Percentiles rank a stretch among this genome's conserved stretches.
Evolutionary conservation across 2,888 invertebrate genomes (phyloP).

Genomic region (Ferdinandea cuprea): DNA sequence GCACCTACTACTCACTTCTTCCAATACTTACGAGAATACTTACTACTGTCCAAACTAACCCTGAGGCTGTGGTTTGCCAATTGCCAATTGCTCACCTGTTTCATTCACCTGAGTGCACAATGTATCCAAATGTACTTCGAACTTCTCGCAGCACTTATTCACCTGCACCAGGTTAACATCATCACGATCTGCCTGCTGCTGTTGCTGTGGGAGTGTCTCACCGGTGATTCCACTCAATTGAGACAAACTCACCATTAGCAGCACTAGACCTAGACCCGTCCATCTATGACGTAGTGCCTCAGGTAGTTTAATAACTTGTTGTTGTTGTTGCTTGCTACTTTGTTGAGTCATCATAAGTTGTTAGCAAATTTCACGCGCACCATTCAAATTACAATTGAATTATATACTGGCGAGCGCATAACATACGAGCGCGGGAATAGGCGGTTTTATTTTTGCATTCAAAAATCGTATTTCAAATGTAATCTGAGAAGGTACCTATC

Average conservation of each 20-base stretch:
- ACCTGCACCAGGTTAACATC: constrained; percentile 84
- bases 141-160: constrained; percentile 91
- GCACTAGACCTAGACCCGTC: constrained; percentile 52
- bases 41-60: constrained; percentile 71
- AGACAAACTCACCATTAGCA: constrained; percentile 55
- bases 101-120: constrained; percentile 86
- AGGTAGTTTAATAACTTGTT: constrained; percentile 34
- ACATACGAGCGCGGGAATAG: constrained; percentile 49
- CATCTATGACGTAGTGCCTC: constrained; percentile 61
- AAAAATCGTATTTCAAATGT: constrained; percentile 29
- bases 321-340: constrained; percentile 23
- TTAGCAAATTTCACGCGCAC: constrained; percentile 51
- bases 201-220: constrained; percentile 64
- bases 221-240: constrained; percentile 60
- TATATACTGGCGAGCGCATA: constrained; percentile 52
- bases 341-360: constrained; percentile 65
- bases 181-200: constrained; percentile 59
- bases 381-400: constrained; percentile 44
- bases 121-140: constrained; percentile 88
- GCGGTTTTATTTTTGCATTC: constrained; percentile 19
- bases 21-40: no score
- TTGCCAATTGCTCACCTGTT: constrained; percentile 84
- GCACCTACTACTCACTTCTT: no score
- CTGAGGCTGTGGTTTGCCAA: constrained; percentile 69
- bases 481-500: constrained; percentile 26